Conservation (phyloP, 2,888 invertebrate genomes). For the Sialis lutaria region DNA sequence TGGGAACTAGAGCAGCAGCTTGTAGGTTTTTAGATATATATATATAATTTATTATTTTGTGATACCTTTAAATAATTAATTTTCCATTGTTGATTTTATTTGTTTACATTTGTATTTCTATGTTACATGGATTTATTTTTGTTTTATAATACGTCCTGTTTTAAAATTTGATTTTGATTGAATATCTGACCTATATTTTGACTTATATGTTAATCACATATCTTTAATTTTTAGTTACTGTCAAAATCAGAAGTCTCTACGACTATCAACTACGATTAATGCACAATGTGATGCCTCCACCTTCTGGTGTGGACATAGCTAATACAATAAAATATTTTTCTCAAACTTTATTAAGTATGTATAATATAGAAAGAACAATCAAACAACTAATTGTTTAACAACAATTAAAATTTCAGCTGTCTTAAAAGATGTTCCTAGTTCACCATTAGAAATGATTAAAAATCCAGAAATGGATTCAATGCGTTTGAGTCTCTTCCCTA, state of each 20-base stretch:
- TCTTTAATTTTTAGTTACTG: slow-evolving; percentile 57
- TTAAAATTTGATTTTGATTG: neutral
- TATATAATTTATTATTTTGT: too few relatives aligned
- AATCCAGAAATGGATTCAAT: slow-evolving; percentile 71
- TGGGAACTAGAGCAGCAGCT: too few relatives aligned
- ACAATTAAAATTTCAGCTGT: slow-evolving; percentile 45
- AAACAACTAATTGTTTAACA: too few relatives aligned
- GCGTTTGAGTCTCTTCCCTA: slow-evolving; percentile 85
- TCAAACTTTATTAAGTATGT: slow-evolving; percentile 86
- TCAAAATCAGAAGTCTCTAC: slow-evolving; percentile 92
- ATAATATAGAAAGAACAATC: too few relatives aligned
- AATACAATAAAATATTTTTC: slow-evolving; percentile 97
- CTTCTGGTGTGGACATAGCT: slow-evolving; percentile 89
- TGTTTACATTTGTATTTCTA: neutral
- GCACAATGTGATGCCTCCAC: slow-evolving; percentile 80
- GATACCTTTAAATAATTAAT: too few relatives aligned
- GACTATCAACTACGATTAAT: slow-evolving; percentile 88
- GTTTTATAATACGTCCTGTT: too few relatives aligned
- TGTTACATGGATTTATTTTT: neutral
- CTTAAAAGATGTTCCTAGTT: slow-evolving; percentile 88
- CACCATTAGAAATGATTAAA: slow-evolving; percentile 81
- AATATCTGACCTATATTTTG: neutral
- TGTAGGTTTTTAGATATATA: too few relatives aligned
- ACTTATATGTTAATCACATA: neutral
- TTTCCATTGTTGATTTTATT: too few relatives aligned